A percentile compares a stretch with the other conserved stretches of the same genome.
These are phyloP conservation scores for Colostygia pectinataria DNA, from an alignment of 2,888 invertebrate genomes.

Conservation along the genomic window DNA sequence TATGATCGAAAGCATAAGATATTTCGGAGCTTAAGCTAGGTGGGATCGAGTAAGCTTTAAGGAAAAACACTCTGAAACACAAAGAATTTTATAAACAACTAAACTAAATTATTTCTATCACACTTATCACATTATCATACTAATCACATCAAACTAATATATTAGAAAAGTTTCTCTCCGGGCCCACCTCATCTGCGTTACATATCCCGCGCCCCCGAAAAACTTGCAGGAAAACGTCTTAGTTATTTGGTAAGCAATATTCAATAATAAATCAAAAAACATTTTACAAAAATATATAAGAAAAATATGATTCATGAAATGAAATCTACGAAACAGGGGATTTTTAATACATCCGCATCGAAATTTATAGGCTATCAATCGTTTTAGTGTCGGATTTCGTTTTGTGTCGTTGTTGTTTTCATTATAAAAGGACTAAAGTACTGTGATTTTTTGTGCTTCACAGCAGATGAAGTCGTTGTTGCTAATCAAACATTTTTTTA, in stretches of 20 bases:
- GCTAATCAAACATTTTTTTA: too few relatives aligned
- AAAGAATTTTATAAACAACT: too few relatives aligned
- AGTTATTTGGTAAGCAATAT: too few relatives aligned
- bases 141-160: too few relatives aligned
- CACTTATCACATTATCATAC: too few relatives aligned
- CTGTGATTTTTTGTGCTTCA: too few relatives aligned
- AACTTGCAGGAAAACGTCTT: too few relatives aligned
- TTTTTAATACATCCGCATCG: constrained; percentile 30
- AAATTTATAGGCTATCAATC: constrained; percentile 34
- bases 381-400: constrained; percentile 33
- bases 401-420: constrained; percentile 36
- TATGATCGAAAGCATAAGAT: constrained; percentile 1
- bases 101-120: too few relatives aligned
- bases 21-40: neutral
- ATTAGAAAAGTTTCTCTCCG: too few relatives aligned
- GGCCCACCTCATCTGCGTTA: too few relatives aligned
- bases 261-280: neutral
- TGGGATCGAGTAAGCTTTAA: neutral
- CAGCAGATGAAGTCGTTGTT: too few relatives aligned
- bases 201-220: too few relatives aligned
- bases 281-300: constrained; percentile 2
- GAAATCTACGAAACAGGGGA: constrained; percentile 20
- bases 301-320: constrained; percentile 14
- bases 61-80: neutral
- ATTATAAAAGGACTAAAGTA: constrained; percentile 22